These are phyloP conservation scores for Matsumyia berberina DNA, from an alignment of 2,888 invertebrate genomes.

Conservation along the genomic window DNA sequence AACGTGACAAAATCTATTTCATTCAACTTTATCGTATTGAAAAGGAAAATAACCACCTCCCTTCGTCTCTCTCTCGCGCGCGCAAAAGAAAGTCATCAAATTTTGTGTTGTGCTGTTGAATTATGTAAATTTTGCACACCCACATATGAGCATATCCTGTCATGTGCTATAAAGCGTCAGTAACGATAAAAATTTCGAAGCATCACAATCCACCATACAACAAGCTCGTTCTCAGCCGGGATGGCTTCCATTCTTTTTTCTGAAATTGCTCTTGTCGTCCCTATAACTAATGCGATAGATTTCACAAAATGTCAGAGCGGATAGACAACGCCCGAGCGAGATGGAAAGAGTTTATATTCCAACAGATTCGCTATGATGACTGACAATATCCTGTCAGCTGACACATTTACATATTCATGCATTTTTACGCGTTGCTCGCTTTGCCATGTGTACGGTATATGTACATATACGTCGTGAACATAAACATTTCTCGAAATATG, in stretches of 20 bases:
- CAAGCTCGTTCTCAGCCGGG: background rate
- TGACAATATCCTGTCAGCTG: constrained; percentile 76
- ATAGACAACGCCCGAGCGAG: constrained; percentile 9
- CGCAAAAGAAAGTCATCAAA: constrained; percentile 72
- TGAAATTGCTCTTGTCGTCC: constrained; percentile 68
- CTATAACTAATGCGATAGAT: constrained; percentile 70
- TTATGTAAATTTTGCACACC: constrained; percentile 61
- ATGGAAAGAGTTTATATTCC: constrained; percentile 60
- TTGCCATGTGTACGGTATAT: constrained; percentile 42
- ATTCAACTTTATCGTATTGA: constrained; percentile 67
- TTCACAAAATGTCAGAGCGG: constrained; percentile 61
- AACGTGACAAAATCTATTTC: constrained; percentile 73
- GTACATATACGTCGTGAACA: constrained; percentile 70
- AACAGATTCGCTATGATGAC: constrained; percentile 72
- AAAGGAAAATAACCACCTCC: constrained; percentile 53
- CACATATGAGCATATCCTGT: constrained; percentile 49
- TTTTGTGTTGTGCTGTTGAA: constrained; percentile 64
- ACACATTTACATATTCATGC: constrained; percentile 75
- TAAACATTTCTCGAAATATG: constrained; percentile 61
- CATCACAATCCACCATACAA: constrained; percentile 55
- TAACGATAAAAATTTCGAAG: constrained; percentile 63
- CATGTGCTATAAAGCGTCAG: constrained; percentile 55
- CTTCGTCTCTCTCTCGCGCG: background rate
- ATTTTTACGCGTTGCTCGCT: constrained; percentile 67
- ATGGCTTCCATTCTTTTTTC: background rate